Evolutionary conservation across 2,113 vertebrate genomes (phyloP).

Genomic region (Pseudorhombus dupliciocellatus): DNA sequence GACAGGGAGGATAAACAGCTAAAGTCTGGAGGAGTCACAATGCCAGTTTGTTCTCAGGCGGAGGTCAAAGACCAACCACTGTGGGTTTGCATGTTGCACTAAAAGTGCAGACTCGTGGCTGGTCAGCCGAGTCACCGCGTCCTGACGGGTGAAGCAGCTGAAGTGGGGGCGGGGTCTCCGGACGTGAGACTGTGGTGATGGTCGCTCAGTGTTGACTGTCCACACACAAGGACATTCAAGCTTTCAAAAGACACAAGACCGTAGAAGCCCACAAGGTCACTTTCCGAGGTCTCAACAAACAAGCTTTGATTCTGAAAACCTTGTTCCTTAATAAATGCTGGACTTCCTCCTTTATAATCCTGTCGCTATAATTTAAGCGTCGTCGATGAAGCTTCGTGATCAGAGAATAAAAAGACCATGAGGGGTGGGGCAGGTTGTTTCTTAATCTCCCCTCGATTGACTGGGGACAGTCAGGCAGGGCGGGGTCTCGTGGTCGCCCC

Average conservation of each 20-base stretch:
- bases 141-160: neutral
- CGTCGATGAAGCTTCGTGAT: conserved; percentile 17
- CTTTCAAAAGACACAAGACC: too few relatives aligned
- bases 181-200: neutral
- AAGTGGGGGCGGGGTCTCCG: conserved; percentile 9
- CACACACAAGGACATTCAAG: too few relatives aligned
- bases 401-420: conserved; percentile 12
- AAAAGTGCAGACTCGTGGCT: conserved; percentile 10
- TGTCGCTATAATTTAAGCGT: neutral
- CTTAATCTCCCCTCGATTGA: conserved; percentile 30
- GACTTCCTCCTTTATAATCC: conserved; percentile 10
- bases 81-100: conserved; percentile 30
- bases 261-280: conserved; percentile 11
- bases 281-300: conserved; percentile 24
- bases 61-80: conserved; percentile 8
- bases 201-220: too few relatives aligned
- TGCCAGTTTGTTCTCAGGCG: conserved; percentile 22
- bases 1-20: conserved; percentile 32
- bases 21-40: conserved; percentile 11
- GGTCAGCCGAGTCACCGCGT: conserved; percentile 23
- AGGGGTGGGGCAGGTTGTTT: conserved; percentile 7
- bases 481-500: conserved; percentile 68
- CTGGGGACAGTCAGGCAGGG: conserved; percentile 20
- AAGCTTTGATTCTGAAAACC: conserved; percentile 14
- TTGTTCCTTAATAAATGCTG: neutral